These are phyloP conservation scores for Orchesella flavescens DNA, from an alignment of 2,888 invertebrate species.

Conservation along the genomic window DNA sequence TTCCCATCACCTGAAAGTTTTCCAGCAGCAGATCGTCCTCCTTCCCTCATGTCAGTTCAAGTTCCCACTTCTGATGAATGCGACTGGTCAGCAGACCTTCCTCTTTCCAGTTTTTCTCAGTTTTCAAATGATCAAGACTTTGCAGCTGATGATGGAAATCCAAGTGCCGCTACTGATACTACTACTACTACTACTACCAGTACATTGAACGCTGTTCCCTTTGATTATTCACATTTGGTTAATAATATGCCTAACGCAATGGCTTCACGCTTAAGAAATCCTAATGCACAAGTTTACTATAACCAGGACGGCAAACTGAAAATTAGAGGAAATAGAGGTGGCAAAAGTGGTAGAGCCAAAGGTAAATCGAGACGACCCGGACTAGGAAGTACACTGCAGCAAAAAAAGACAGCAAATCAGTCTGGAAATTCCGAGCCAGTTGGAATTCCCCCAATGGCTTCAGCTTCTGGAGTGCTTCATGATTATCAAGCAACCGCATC, in stretches of 20 bases:
- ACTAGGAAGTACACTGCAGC: constrained; percentile 46
- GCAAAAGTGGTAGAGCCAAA: constrained; percentile 10
- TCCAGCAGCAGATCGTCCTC: constrained; percentile 19
- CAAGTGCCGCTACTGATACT: not conserved
- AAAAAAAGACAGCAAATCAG: constrained; percentile 31
- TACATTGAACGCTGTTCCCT: constrained; percentile 53
- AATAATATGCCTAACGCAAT: not conserved
- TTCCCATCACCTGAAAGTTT: constrained; percentile 16
- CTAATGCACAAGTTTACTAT: constrained; percentile 25
- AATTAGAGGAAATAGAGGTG: constrained; percentile 47
- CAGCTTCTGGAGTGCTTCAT: not conserved
- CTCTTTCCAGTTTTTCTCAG: constrained; percentile 30
- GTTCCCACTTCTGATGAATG: not conserved
- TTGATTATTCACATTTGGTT: constrained; percentile 42
- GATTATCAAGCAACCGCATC: not conserved
- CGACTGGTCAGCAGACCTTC: constrained; percentile 49
- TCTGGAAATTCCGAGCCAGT: not conserved
- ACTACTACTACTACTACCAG: not conserved
- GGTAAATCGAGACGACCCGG: constrained; percentile 51
- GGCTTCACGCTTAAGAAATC: not conserved
- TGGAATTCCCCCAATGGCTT: not conserved
- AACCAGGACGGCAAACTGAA: constrained; percentile 19
- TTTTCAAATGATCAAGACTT: constrained; percentile 36
- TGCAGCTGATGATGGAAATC: constrained; percentile 29
- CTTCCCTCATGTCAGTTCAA: constrained; percentile 19